Evolutionary conservation across 2,888 invertebrate genomes (phyloP).

Genomic region (Apamea epomidion): DNA sequence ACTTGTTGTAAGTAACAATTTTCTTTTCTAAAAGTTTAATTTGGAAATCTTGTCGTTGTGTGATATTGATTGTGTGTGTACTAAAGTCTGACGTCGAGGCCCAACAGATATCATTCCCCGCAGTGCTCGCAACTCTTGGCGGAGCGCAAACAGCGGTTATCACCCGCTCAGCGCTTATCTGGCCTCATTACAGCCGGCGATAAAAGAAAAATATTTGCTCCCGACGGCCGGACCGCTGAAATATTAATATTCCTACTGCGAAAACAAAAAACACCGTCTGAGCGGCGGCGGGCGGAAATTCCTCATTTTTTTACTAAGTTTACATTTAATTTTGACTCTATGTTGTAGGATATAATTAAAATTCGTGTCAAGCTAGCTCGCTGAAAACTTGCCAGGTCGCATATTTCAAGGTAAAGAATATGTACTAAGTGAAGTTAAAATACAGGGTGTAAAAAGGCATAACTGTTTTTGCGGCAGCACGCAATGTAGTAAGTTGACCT

Average conservation of each 20-base stretch:
- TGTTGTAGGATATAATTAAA: slow-evolving; percentile 42
- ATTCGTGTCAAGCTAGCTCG: slow-evolving; percentile 2
- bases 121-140: slow-evolving; percentile 31
- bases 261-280: slow-evolving; percentile 37
- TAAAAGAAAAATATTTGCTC: slow-evolving; percentile 62
- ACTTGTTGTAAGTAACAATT: not conserved
- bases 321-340: slow-evolving; percentile 54
- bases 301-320: slow-evolving; percentile 54
- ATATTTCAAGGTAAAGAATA: not conserved
- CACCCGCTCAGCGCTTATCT: slow-evolving; percentile 59
- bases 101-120: slow-evolving; percentile 6
- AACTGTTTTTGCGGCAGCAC: too few relatives aligned
- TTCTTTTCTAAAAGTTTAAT: not conserved
- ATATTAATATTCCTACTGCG: slow-evolving; percentile 54
- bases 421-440: not conserved
- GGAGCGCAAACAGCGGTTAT: slow-evolving; percentile 45
- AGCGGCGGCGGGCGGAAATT: slow-evolving; percentile 22
- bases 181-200: slow-evolving; percentile 48
- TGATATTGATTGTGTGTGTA: not conserved
- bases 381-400: not conserved
- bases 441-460: not conserved
- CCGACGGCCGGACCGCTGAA: slow-evolving; percentile 45
- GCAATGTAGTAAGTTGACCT: not conserved
- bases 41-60: not conserved
- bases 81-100: not conserved